A percentile compares a stretch with the other conserved stretches of the same genome.
phyloP scores from a whole-genome alignment of 2,888 invertebrate genomes.

The Eristalis pertinax region DNA sequence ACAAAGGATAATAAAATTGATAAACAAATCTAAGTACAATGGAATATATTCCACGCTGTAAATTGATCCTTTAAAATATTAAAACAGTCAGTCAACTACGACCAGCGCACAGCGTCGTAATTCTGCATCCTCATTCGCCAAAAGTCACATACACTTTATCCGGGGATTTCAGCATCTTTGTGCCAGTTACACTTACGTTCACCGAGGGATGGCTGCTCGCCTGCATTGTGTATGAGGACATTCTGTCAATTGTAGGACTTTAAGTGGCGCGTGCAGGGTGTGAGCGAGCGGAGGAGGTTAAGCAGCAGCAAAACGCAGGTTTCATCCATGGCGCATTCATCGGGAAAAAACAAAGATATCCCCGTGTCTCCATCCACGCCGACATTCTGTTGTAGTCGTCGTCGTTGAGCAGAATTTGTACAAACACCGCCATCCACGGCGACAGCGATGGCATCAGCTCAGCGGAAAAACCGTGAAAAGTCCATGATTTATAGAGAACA shows the following conservation, averaged over 20 bases:
- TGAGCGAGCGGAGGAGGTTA: neutral
- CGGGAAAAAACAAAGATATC: conserved; percentile 32
- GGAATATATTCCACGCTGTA: conserved; percentile 41
- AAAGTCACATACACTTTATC: neutral
- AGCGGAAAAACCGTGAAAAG: conserved; percentile 55
- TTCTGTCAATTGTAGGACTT: conserved; percentile 54
- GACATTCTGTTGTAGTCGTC: too few species aligned
- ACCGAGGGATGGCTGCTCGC: neutral
- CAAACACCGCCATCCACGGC: neutral
- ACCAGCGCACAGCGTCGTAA: conserved; percentile 17
- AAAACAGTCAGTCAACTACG: conserved; percentile 18
- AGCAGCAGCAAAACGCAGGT: conserved; percentile 2
- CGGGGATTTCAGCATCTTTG: conserved; percentile 52
- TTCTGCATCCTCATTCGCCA: conserved; percentile 42
- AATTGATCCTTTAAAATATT: conserved; percentile 63
- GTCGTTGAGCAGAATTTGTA: conserved; percentile 11
- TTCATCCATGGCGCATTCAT: conserved; percentile 10
- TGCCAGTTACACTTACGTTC: conserved; percentile 18
- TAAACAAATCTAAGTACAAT: conserved; percentile 56
- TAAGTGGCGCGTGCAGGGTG: conserved; percentile 35
- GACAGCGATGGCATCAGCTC: conserved; percentile 3
- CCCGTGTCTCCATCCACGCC: neutral
- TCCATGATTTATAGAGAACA: conserved; percentile 66
- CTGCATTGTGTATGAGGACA: neutral
- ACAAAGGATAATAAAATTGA: conserved; percentile 39